Evolutionary conservation across 2,888 invertebrate genomes (phyloP), one percentile per base, ranked within the genome.

Genomic region (Xiphydria camelus): DNA sequence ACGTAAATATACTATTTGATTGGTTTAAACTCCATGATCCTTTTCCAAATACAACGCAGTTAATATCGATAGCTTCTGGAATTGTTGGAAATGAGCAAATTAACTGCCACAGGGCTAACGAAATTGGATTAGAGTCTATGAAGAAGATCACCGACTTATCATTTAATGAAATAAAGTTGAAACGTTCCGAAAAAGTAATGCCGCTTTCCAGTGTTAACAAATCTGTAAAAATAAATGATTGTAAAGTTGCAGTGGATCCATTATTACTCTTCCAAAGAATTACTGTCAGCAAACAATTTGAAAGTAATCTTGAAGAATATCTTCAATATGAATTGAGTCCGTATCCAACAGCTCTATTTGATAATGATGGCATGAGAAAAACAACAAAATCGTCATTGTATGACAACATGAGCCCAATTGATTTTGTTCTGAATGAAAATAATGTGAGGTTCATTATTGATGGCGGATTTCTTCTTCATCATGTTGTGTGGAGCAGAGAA

Each of bases 221-320:
- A 7, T 26, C 35, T 29, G 31, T 46, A 2, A 36, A 26, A 35
- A 26, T 42, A 12, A n/a, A 41, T 49, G 26, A 47, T 23, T 25
- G 31, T 31, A 34, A 26, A 29, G 45, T n/a, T n/a, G n/a, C n/a
- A n/a, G n/a, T n/a, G n/a, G n/a, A n/a, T n/a, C n/a, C n/a, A n/a
- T n/a, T n/a, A n/a, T n/a, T n/a, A n/a, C n/a, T 67, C 47, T 67
- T 66, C 61, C 73, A 65, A 58, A 53, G 66, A 21, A 68, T 68
- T 50, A 57, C 57, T 55, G 47, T 67, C 41, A 59, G 25, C 18
- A 48, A 49, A 38, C 38, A 53, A 35, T 41, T 29, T 26, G 46
- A 53, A 22, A 54, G 58, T 46, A 57, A 66, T 40, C 29, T 67
- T 31, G 57, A 59, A 54, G 45, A 43, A 49, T 63, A 55, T 19